Percentiles rank a stretch among this genome's conserved stretches.
Evolutionary conservation across 1,140 invertebrate genomes (phyloP).

Genomic region (Conopomorpha cramerella): DNA sequence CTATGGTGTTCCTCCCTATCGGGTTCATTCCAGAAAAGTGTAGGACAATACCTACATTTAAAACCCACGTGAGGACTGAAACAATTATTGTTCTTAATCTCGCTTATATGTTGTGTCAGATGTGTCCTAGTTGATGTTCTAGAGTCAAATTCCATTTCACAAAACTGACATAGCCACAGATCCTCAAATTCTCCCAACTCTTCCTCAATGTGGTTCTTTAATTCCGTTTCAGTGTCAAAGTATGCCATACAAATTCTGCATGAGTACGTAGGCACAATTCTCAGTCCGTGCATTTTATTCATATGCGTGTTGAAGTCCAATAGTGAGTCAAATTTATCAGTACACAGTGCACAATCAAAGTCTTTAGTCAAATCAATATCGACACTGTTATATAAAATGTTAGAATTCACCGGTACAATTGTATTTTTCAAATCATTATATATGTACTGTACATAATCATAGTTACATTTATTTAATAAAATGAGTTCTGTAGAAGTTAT

Average conservation of each 20-base stretch:
- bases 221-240: conserved; percentile 36
- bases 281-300: conserved; percentile 41
- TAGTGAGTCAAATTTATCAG: conserved; percentile 16
- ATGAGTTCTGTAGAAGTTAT: conserved; percentile 41
- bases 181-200: conserved; percentile 44
- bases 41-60: conserved; percentile 49
- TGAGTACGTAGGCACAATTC: conserved; percentile 26
- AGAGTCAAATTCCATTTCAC: conserved; percentile 49
- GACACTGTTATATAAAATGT: conserved; percentile 23
- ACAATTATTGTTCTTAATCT: conserved; percentile 41
- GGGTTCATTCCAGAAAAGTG: conserved; percentile 51
- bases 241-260: conserved; percentile 44
- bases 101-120: conserved; percentile 36
- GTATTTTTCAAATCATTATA: conserved; percentile 26
- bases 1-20: conserved; percentile 47
- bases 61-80: conserved; percentile 54
- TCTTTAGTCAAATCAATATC: conserved; percentile 17
- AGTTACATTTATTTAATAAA: conserved; percentile 33
- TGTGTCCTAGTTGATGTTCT: conserved; percentile 33
- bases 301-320: conserved; percentile 29
- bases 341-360: conserved; percentile 31
- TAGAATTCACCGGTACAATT: conserved; percentile 23
- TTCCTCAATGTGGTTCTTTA: conserved; percentile 25
- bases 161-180: conserved; percentile 54
- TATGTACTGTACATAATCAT: conserved; percentile 30